A percentile compares a stretch with the other conserved stretches of the same genome.
Conservation (phyloP, 2,888 invertebrate genomes). For the Metacarcinus magister region DNA sequence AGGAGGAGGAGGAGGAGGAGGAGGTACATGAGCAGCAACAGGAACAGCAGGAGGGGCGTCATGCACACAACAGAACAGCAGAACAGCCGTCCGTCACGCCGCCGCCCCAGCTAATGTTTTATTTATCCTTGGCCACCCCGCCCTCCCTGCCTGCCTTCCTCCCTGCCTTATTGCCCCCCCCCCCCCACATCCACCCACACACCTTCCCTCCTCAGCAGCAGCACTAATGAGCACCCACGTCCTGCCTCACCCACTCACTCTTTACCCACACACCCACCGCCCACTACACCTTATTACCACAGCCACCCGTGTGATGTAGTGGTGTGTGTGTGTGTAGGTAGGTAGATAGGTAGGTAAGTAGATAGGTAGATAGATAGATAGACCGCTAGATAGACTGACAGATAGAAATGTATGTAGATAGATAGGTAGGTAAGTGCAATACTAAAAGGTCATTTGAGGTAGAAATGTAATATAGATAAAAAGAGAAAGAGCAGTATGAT, state of each 20-base stretch:
- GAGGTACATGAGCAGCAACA: not conserved
- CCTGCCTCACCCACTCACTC: not conserved
- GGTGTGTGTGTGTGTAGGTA: too few relatives aligned
- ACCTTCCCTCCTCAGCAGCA: not conserved
- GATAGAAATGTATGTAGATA: too few relatives aligned
- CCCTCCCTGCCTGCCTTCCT: not conserved
- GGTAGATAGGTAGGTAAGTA: too few relatives aligned
- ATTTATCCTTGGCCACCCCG: not conserved
- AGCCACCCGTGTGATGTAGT: too few relatives aligned
- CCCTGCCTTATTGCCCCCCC: too few relatives aligned
- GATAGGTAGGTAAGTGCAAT: too few relatives aligned
- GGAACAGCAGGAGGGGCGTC: constrained; percentile 7
- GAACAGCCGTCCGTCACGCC: constrained; percentile 7
- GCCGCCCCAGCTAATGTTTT: constrained; percentile 26
- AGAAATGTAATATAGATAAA: not conserved
- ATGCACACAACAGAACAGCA: constrained; percentile 26
- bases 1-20: not conserved
- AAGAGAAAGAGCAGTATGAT: not conserved
- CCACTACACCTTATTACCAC: not conserved
- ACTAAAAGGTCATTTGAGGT: not conserved
- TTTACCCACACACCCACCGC: not conserved
- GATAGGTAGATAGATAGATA: too few relatives aligned
- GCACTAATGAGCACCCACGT: not conserved
- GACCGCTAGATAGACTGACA: too few relatives aligned
- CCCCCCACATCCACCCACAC: not conserved